Evolutionary conservation across 2,113 vertebrate species (phyloP).

Genomic region (Pionites leucogaster): DNA sequence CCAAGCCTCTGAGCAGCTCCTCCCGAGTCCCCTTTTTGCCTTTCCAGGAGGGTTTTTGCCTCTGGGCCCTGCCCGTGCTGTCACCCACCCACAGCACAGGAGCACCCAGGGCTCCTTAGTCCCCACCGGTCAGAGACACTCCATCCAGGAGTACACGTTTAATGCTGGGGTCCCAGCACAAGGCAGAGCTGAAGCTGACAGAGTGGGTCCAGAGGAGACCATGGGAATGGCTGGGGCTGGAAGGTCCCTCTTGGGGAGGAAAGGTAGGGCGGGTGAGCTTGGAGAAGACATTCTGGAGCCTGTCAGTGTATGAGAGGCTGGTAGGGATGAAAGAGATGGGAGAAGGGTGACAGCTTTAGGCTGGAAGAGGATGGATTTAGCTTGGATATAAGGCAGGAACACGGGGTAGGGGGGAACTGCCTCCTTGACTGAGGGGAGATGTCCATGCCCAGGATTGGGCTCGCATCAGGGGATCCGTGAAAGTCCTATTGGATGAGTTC

Average conservation of each 20-base stretch:
- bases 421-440: neutral
- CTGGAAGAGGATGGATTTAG: neutral
- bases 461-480: too few relatives aligned
- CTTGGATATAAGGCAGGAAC: neutral
- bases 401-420: neutral
- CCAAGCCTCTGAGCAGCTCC: neutral
- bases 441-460: neutral
- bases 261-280: neutral
- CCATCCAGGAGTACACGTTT: neutral
- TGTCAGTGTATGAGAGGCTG: rapidly evolving
- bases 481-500: neutral
- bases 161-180: neutral
- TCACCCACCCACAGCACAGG: rapidly evolving
- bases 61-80: rapidly evolving
- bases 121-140: neutral
- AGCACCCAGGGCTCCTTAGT: neutral
- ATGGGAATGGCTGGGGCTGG: neutral
- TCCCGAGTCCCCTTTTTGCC: rapidly evolving
- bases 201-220: rapidly evolving
- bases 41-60: neutral
- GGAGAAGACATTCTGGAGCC: neutral
- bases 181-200: neutral
- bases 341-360: neutral
- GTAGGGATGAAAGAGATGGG: rapidly evolving
- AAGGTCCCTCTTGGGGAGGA: neutral